Conservation (phyloP, 2,113 vertebrate genomes). For the Telmatochromis sp. region DNA sequence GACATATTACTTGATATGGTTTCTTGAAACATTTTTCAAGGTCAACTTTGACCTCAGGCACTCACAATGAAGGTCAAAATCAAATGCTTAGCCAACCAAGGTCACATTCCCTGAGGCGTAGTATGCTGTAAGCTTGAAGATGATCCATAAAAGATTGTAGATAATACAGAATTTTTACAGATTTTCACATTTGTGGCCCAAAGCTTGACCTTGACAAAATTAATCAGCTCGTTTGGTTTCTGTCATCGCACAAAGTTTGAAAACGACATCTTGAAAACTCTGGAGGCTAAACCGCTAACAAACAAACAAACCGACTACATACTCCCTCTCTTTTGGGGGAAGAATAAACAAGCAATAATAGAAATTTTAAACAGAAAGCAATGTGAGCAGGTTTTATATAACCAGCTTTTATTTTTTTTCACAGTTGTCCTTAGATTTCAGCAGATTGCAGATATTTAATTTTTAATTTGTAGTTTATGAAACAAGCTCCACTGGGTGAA, state of each 20-base stretch:
- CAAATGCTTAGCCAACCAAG: background rate
- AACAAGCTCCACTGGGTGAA: background rate
- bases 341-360: background rate
- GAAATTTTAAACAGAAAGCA: background rate
- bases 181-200: background rate
- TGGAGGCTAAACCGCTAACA: background rate
- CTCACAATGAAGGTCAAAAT: background rate
- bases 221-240: background rate
- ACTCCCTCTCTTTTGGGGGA: background rate
- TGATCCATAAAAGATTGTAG: too few relatives aligned
- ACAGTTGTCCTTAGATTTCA: background rate
- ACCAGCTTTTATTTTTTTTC: background rate
- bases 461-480: background rate
- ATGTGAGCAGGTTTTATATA: background rate
- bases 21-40: background rate
- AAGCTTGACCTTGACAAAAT: background rate
- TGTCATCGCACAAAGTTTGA: background rate
- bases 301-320: background rate
- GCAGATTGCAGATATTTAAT: background rate
- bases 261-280: background rate
- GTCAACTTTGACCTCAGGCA: background rate
- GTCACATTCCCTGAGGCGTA: background rate
- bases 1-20: background rate
- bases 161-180: background rate
- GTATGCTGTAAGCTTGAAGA: background rate